Base-by-base conservation (phyloP, 2,113 vertebrate species). In the Craseonycteris thonglongyai region DNA sequence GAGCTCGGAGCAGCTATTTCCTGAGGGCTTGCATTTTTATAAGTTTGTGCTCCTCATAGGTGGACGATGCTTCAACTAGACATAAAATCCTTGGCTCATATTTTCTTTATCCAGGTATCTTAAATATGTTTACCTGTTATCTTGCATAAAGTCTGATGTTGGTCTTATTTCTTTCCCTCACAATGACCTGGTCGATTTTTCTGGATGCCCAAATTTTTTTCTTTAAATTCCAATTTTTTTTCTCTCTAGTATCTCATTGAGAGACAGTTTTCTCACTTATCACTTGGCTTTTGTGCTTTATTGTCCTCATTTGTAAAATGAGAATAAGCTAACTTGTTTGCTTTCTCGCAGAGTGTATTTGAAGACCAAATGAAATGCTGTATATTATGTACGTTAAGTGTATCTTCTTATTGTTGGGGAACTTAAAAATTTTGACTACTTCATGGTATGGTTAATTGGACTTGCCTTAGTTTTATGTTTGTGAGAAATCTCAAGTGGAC, bases 261-360 rank as follows among this genome's bases (percentile, higher is more conserved):
- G 26, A 21, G 35, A 80, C 65, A 65, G 3, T 86, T 88, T 88
- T 16, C n/a, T 33, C 35, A 28, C 2, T 59, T 85, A 21, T 68
- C n/a, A 19, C 3, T 68, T 91, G 49, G 24, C 78, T 91, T 93
- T 71, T 75, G 54, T 71, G 65, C 24, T 86, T 93, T 89, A 26
- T 88, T 91, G 95, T 93, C n/a, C 63, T 91, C 1, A 40, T 86
- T 74, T 95, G n/a, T 87, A 79, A 56, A 72, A 79, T 91, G 35
- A 92, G 56, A 78, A 65, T 71, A 82, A 38, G 75, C 54, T 56
- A 47, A 58, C n/a, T 18, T 84, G 42, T 88, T 84, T 75, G 1
- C 69, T 65, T 63, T 47, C 22, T 88, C 9, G 18, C 19, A 72
- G 30, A 65, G 26, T 74, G 24, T 24, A 49, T 90, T 76, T 58